These are phyloP conservation scores for Desmodus rotundus DNA, from an alignment of 2,113 vertebrate genomes.

Conservation along the genomic window DNA sequence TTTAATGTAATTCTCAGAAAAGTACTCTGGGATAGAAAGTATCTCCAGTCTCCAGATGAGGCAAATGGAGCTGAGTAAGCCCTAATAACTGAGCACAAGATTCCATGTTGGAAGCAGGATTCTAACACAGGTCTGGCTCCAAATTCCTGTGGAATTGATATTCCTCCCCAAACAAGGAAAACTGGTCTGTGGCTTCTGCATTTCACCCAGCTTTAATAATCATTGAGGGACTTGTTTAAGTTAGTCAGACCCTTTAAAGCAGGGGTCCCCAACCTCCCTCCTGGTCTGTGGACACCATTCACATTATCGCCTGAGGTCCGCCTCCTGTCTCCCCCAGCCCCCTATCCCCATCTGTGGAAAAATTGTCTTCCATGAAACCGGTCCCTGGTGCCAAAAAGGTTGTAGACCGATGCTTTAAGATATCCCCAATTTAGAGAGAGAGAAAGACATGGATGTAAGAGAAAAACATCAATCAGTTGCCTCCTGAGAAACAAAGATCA, in stretches of 20 bases:
- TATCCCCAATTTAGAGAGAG: background rate
- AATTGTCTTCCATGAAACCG: too few relatives aligned
- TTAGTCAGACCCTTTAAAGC: background rate
- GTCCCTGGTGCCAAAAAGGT: too few relatives aligned
- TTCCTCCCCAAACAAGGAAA: background rate
- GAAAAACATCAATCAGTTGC: too few relatives aligned
- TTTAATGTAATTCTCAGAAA: conserved; percentile 35
- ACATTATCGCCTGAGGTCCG: too few relatives aligned
- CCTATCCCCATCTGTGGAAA: too few relatives aligned
- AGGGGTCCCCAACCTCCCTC: too few relatives aligned
- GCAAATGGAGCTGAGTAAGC: background rate
- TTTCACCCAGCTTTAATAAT: background rate
- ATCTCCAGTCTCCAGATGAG: background rate
- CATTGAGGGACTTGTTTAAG: conserved; percentile 6
- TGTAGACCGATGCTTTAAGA: background rate
- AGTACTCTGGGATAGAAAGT: background rate
- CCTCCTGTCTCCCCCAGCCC: too few relatives aligned
- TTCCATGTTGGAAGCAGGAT: background rate
- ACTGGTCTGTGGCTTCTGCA: background rate
- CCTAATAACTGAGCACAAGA: background rate
- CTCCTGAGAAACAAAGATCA: too few relatives aligned
- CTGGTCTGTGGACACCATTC: too few relatives aligned
- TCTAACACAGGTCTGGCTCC: background rate
- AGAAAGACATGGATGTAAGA: background rate
- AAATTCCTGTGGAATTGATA: background rate